Evolutionary conservation across 2,888 invertebrate genomes (phyloP).

Genomic region (Leptogaster cylindrica): DNA sequence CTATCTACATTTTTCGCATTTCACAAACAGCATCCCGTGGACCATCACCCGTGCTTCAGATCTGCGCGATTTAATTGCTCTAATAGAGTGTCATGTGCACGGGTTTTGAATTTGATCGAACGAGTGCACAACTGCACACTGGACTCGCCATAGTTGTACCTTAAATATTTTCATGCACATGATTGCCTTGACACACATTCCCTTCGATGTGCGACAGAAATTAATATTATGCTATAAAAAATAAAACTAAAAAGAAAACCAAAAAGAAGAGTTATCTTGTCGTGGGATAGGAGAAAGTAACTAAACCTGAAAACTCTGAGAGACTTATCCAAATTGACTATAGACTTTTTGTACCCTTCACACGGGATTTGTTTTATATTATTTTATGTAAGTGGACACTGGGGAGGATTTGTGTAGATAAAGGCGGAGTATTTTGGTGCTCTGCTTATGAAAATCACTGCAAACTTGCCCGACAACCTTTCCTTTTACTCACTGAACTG

Average conservation of each 20-base stretch:
- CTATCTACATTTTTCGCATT: neutral
- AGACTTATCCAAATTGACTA: neutral
- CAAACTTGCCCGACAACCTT: neutral
- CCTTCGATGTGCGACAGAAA: too few relatives aligned
- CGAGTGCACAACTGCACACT: too few relatives aligned
- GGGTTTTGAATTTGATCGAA: too few relatives aligned
- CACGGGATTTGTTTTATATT: neutral
- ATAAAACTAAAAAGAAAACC: too few relatives aligned
- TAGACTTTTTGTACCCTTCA: neutral
- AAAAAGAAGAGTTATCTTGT: too few relatives aligned
- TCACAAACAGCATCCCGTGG: neutral
- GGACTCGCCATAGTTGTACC: neutral
- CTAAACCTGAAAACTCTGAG: neutral
- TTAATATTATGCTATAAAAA: too few relatives aligned
- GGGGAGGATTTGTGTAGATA: neutral
- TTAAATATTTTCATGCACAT: neutral
- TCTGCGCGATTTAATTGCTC: too few relatives aligned
- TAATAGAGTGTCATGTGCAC: too few relatives aligned
- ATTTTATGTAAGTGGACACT: neutral
- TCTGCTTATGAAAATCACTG: neutral
- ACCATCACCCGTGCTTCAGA: too few relatives aligned
- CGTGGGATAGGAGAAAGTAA: neutral
- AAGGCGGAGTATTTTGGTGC: too few relatives aligned
- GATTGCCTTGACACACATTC: neutral
- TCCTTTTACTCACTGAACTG: neutral